These are phyloP conservation scores for Lepus europaeus DNA, from an alignment of 2,113 vertebrate species.

Conservation along the genomic window DNA sequence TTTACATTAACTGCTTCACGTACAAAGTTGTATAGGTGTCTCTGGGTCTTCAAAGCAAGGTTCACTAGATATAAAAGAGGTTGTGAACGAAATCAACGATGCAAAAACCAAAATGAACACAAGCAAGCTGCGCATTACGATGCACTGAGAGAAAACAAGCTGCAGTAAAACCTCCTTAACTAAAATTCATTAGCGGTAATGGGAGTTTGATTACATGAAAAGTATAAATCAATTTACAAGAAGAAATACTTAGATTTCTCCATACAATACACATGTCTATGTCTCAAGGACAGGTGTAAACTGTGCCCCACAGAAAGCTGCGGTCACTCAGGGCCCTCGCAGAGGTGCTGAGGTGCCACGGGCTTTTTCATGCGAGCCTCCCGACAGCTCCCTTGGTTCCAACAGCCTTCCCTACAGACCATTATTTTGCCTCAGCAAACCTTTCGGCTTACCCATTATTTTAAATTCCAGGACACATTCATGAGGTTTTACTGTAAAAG, in stretches of 20 bases:
- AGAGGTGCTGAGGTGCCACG: background rate
- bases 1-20: slow-evolving; percentile 33
- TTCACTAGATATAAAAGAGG: slow-evolving; percentile 12
- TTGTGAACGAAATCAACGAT: slow-evolving; percentile 58
- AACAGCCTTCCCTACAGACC: slow-evolving; percentile 7
- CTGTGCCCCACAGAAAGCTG: too few relatives aligned
- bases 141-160: slow-evolving; percentile 44
- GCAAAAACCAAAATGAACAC: slow-evolving; percentile 67
- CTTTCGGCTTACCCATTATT: slow-evolving; percentile 33
- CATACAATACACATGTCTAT: slow-evolving; percentile 31
- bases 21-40: slow-evolving; percentile 39
- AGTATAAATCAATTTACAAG: background rate
- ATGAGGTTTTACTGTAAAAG: slow-evolving; percentile 69
- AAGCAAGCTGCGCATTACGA: slow-evolving; percentile 26
- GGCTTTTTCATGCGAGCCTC: background rate
- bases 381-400: too few relatives aligned
- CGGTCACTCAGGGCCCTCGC: background rate
- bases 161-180: slow-evolving; percentile 61
- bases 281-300: slow-evolving; percentile 29
- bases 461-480: slow-evolving; percentile 62
- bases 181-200: slow-evolving; percentile 31
- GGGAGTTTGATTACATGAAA: background rate
- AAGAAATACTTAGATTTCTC: slow-evolving; percentile 44
- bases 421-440: slow-evolving; percentile 44
- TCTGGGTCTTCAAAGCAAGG: slow-evolving; percentile 51